Base-by-base conservation (phyloP, 2,113 vertebrate genomes). In the Ictidomys tridecemlineatus region DNA sequence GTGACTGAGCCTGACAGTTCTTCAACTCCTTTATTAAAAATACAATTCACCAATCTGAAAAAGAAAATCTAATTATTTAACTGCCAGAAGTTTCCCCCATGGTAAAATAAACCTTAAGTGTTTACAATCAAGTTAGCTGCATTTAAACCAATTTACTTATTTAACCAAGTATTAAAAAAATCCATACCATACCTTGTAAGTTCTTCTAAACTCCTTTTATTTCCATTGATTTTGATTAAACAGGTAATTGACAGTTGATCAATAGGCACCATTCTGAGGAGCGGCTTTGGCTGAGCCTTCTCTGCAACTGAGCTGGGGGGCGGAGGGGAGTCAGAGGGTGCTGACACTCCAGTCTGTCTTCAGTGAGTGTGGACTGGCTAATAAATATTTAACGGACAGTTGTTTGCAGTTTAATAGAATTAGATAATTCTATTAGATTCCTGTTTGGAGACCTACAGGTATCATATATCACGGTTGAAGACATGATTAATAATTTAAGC, bases 401-500 rank as follows among this genome's bases (percentile, higher is more conserved):
- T 99, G 98, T 99, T 98, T 98, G 98, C 98, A 98, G 97, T 98
- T 99, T 98, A 99, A 99, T 99, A 98, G 98, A 99, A 99, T 98
- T 99, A 98, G 98, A 98, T 98, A 99, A 99, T 98, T 99, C 98
- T 98, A 98, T 99, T 98, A 98, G 97, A 97, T 97, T 98, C 96
- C 98, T 98, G 98, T 98, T 99, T 98, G 95, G 98, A 98, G 96
- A 98, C 97, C 96, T 98, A 97, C 96, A 98, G 95, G 97, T 97
- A 96, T 98, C 97, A 98, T 99, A 98, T 89, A 98, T 99, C 98
- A 98, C 97, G 96, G 94, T 83, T 0, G 95, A 98, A 97, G 98
- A 98, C 97, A 98, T 0, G 13, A 97, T 99, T 98, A 99, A 99
- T 99, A 99, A 99, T 99, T 98, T 98, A 99, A 98, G 83, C 97